Conservation (phyloP, 2,888 invertebrate species). For the Augiades crinisus region DNA sequence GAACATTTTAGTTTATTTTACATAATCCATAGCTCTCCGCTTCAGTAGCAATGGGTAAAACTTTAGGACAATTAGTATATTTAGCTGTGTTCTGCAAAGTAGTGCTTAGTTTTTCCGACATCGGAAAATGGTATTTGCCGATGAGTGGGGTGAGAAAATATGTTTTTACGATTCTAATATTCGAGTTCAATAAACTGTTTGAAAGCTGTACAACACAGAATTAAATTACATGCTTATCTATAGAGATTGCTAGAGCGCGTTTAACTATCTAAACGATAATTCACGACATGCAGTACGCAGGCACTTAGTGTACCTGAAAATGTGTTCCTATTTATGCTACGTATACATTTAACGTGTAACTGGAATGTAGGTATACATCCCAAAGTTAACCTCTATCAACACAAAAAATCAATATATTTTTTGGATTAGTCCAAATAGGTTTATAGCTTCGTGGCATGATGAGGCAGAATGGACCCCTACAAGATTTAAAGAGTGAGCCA, state of each 20-base stretch:
- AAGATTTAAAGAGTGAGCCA: constrained; percentile 42
- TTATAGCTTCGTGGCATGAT: constrained; percentile 35
- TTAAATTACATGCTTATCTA: too few relatives aligned
- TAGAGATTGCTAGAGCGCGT: too few relatives aligned
- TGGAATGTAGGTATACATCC: too few relatives aligned
- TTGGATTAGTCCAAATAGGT: constrained; percentile 38
- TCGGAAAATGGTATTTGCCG: constrained; percentile 85
- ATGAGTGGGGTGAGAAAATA: constrained; percentile 68
- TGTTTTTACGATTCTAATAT: neutral
- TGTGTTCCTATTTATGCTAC: too few relatives aligned
- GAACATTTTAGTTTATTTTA: constrained; percentile 21
- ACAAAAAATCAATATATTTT: constrained; percentile 38
- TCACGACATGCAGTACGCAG: too few relatives aligned
- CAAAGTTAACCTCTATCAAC: too few relatives aligned
- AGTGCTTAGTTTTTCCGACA: constrained; percentile 78
- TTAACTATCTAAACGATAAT: too few relatives aligned
- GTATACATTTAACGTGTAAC: too few relatives aligned
- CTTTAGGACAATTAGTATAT: constrained; percentile 54
- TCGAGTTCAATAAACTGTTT: too few relatives aligned
- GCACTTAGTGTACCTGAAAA: too few relatives aligned
- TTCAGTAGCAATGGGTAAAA: constrained; percentile 40
- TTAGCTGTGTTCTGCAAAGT: constrained; percentile 51
- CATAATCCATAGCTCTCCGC: constrained; percentile 28
- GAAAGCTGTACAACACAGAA: too few relatives aligned
- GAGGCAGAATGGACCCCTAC: constrained; percentile 36